Evolutionary conservation across 37 sponge, comb jelly and placozoan genomes (phyloP).

Genomic region (Ianthella basta): DNA sequence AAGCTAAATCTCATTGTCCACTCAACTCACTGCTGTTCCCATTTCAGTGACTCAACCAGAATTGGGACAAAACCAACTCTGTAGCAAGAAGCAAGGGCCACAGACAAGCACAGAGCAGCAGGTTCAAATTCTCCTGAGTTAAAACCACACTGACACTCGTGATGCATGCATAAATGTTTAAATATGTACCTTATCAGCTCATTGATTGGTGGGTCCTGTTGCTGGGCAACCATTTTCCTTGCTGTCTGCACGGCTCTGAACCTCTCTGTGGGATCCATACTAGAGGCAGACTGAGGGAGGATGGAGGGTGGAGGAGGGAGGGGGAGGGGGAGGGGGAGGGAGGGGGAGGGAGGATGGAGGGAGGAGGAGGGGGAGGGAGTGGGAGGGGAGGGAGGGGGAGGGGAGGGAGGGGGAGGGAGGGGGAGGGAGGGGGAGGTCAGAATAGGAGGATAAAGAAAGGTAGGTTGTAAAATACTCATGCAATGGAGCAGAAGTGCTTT

Average conservation of each 20-base stretch:
- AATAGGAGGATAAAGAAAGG: neutral
- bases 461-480: too few relatives aligned
- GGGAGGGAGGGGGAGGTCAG: neutral
- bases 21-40: constrained; percentile 48
- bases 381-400: neutral
- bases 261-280: constrained; percentile 52
- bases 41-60: constrained; percentile 61
- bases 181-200: constrained; percentile 68
- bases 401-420: neutral
- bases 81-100: neutral
- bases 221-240: constrained; percentile 84
- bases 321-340: neutral
- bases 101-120: too few relatives aligned
- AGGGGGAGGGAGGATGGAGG: neutral
- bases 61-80: constrained; percentile 86
- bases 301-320: too few relatives aligned
- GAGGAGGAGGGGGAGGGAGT: neutral
- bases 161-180: neutral
- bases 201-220: constrained; percentile 88
- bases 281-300: constrained; percentile 75
- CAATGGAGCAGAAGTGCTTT: too few relatives aligned
- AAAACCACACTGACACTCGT: too few relatives aligned
- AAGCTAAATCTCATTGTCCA: neutral
- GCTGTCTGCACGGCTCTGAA: constrained; percentile 67
- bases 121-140: too few relatives aligned